Evolutionary conservation across 30 jellyfish, hydroid and myxozoan genomes (phyloP).

Genomic region (Turritopsis rubra): DNA sequence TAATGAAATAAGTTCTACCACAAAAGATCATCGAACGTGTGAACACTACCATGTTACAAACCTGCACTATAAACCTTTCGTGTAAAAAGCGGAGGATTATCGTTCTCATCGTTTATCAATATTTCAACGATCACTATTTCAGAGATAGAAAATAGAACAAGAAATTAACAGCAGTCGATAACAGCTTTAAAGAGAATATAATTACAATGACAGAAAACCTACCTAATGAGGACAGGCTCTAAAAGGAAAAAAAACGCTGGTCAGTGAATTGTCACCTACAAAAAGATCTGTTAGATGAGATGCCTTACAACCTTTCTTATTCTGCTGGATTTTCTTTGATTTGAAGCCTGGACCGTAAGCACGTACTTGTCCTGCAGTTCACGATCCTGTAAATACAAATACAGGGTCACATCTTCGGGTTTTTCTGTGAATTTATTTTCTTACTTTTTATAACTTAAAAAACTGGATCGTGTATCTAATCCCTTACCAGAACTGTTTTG

Average conservation of each 20-base stretch:
- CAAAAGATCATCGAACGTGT: background rate
- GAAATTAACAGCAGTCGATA: background rate
- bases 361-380: background rate
- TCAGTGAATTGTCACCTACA: background rate
- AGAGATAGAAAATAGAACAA: background rate
- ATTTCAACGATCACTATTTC: background rate
- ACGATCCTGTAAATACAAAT: background rate
- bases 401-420: no score
- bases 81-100: background rate
- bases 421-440: no score
- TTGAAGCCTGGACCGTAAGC: background rate
- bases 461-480: no score
- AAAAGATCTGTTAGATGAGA: background rate
- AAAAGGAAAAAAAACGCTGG: background rate
- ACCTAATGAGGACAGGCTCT: background rate
- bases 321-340: background rate
- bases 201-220: no score
- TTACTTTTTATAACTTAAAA: no score
- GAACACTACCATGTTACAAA: background rate
- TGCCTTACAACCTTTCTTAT: background rate
- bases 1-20: no score
- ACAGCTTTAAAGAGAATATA: no score
- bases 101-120: conserved; percentile 1
- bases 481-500: background rate
- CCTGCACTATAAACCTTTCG: conserved; percentile 15